phyloP scores from a whole-genome alignment of 1,140 invertebrate species.

The Zaprionus nigranus region DNA sequence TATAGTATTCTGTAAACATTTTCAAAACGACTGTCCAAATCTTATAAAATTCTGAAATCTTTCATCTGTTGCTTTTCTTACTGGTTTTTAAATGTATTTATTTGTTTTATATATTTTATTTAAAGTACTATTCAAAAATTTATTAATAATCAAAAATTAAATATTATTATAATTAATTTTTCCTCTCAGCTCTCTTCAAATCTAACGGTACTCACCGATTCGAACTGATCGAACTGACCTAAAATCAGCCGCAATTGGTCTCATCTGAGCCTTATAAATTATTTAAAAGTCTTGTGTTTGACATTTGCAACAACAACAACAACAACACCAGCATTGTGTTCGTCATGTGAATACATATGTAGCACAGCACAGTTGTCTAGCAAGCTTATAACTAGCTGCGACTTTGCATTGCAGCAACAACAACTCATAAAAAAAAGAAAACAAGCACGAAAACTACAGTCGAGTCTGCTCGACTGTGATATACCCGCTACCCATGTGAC shows the following conservation, averaged over 20 bases:
- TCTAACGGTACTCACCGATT: not conserved
- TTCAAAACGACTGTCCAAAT: too few species aligned
- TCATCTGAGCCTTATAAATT: conserved; percentile 7
- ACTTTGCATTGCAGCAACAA: conserved; percentile 30
- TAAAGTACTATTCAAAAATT: too few species aligned
- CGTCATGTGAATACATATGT: not conserved
- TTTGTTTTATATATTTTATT: too few species aligned
- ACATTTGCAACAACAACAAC: conserved; percentile 9
- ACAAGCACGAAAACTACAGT: too few species aligned
- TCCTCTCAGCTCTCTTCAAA: not conserved
- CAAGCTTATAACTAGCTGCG: conserved; percentile 15
- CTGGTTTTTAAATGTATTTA: too few species aligned
- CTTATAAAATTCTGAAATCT: too few species aligned
- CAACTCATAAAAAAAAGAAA: not conserved
- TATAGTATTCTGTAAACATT: too few species aligned
- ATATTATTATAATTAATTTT: not conserved
- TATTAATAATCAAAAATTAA: too few species aligned
- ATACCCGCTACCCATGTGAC: too few species aligned
- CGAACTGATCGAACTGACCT: not conserved
- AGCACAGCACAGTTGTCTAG: not conserved
- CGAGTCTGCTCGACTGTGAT: too few species aligned
- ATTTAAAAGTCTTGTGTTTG: conserved; percentile 10
- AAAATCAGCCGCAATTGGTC: conserved; percentile 1
- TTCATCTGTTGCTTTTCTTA: too few species aligned
- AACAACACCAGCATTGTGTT: not conserved